phyloP scores from a whole-genome alignment of 2,113 vertebrate genomes.

The Rattus norvegicus region GRCr8 NC_086020.1:59186001-59186500 shows the following conservation, averaged over 20 bases:
- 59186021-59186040: neutral
- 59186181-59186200: constrained; percentile 18
- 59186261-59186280: constrained; percentile 45
- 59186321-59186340: neutral
- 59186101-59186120: constrained; percentile 31
- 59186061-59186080: constrained; percentile 1
- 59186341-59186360: constrained; percentile 21
- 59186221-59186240: neutral
- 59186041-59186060: neutral
- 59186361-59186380: neutral
- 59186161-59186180: constrained; percentile 15
- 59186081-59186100: neutral
- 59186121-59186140: neutral
- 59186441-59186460: neutral
- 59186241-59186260: constrained; percentile 30
- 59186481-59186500: neutral
- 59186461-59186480: constrained; percentile 43
- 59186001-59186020: constrained; percentile 19
- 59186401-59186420: neutral
- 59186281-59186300: neutral
- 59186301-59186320: constrained; percentile 7
- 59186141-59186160: constrained; percentile 23
- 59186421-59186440: constrained; percentile 19
- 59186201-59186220: constrained; percentile 31
- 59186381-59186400: constrained; percentile 42